Base-by-base conservation (phyloP, 1,140 invertebrate species). In the Armadillidium nasatum region DNA sequence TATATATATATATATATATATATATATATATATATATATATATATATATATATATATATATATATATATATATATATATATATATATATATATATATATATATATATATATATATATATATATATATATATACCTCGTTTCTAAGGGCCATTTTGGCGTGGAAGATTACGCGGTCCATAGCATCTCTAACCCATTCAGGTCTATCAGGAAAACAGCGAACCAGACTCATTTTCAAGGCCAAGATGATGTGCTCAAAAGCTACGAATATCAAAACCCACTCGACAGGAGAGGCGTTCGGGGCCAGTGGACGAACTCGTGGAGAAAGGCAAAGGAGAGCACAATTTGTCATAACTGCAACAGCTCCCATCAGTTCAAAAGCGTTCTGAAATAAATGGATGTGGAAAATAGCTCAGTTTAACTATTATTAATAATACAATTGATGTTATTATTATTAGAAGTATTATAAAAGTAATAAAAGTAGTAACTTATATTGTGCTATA, bases 291-390 rank as follows among this genome's bases (percentile, higher is more conserved):
- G 95, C 89, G 75, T 92, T 91, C 0, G 95, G 94, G 83, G 94
- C 91, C 87, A 96, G 89, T 74, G 94, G 86, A 79, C 95, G 91
- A 9, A 97, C 91, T 82, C 95, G 92, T 0, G 94, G 94, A 4
- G 94, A 96, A 7, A 97, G 88, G 23, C 94, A 94, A 78, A 98
- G 94, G 19, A 98, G 86, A 0, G 94, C 95, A 86, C 95, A 97
- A 85, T 98, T 98, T 0, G 97, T 95, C 78, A 96, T 87, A 11
- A 98, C 79, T 60, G 50, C 50, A 15, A 60, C 19, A 19, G 50
- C 72, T 0, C 79, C 79, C 1, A 80, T 44, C 22, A 77, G 21
- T 44, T 80, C 79, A 43, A 80, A 80, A 23, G 79, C 79, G 0
- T 72, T 73, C 79, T 78, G 76, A 22, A 45, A 44, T 15, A 7